A percentile compares a stretch with the other conserved stretches of the same genome.
Evolutionary conservation across 2,113 vertebrate species (phyloP).

Genomic region (Edolisoma coerulescens): DNA sequence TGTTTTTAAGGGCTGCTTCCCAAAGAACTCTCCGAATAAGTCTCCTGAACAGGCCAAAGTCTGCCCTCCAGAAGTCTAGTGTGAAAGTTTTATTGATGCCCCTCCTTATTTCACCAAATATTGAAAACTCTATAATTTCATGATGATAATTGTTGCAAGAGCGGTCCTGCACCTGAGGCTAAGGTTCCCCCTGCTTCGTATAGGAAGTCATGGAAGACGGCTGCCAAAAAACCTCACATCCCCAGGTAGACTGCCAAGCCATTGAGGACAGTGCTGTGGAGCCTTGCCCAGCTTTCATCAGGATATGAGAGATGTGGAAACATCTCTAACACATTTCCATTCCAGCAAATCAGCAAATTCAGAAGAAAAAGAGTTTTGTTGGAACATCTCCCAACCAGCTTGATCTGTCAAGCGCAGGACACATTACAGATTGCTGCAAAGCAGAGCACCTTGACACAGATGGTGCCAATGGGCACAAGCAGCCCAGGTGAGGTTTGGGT

Average conservation of each 20-base stretch:
- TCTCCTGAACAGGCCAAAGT: too few species aligned
- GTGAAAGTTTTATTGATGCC: too few species aligned
- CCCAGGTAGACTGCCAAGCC: not conserved
- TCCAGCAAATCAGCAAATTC: not conserved
- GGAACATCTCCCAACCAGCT: not conserved
- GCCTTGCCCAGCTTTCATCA: not conserved
- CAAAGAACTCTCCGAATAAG: too few species aligned
- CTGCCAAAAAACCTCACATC: not conserved
- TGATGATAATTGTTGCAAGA: not conserved
- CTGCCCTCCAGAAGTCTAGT: too few species aligned
- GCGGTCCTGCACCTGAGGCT: not conserved
- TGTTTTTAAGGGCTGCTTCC: too few species aligned
- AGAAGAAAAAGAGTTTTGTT: not conserved
- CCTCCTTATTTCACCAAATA: too few species aligned
- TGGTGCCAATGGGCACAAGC: not conserved
- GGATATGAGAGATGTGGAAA: not conserved
- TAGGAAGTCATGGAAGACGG: not conserved
- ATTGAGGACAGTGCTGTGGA: accelerated
- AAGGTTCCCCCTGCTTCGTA: not conserved
- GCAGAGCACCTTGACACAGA: not conserved
- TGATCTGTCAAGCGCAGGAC: not conserved
- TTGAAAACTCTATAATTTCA: too few species aligned
- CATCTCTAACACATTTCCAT: not conserved
- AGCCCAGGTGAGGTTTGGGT: not conserved
- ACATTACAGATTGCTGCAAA: not conserved